Evolutionary conservation across 2,797 vertebrate genomes (phyloP).

Genomic region (Coluber constrictor): DNA sequence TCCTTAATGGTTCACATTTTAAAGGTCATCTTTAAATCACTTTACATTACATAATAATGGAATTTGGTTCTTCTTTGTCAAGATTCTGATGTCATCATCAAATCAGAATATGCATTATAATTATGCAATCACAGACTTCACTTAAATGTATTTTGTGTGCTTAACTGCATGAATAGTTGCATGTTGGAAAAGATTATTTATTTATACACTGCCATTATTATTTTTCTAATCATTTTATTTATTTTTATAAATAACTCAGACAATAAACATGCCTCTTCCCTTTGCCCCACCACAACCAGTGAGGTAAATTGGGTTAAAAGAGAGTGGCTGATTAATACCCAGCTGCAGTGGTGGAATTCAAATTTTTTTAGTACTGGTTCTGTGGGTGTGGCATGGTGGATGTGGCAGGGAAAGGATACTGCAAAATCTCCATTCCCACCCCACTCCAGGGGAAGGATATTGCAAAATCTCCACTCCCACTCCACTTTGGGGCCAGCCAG

Average conservation of each 20-base stretch:
- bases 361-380: too few species aligned
- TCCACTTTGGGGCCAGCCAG: too few species aligned
- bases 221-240: not conserved
- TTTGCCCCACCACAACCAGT: not conserved
- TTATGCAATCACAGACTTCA: not conserved
- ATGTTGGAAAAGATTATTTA: not conserved
- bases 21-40: not conserved
- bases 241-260: not conserved
- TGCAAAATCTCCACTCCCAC: too few species aligned
- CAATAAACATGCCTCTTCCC: not conserved
- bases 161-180: not conserved
- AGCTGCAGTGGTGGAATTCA: not conserved
- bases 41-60: not conserved
- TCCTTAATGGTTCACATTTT: not conserved
- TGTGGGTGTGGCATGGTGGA: too few species aligned
- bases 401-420: too few species aligned
- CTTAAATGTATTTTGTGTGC: not conserved
- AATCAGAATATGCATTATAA: not conserved
- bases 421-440: too few species aligned
- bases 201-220: not conserved
- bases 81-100: not conserved
- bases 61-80: not conserved
- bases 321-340: not conserved
- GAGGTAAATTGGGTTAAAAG: not conserved
- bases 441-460: too few species aligned